Conservation (phyloP, 2,113 vertebrate species). For the Megaceryle maxima region DNA sequence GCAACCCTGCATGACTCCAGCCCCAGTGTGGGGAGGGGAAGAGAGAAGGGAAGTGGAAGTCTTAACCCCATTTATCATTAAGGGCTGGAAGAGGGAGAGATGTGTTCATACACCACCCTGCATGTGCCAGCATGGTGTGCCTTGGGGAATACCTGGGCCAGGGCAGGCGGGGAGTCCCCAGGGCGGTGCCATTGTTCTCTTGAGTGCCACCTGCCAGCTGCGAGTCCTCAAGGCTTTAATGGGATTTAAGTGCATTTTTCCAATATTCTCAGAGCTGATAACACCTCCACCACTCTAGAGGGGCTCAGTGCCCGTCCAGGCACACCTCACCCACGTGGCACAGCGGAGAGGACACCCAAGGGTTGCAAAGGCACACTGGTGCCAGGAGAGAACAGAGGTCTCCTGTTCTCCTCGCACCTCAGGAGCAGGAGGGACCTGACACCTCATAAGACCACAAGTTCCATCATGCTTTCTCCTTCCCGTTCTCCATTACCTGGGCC, state of each 20-base stretch:
- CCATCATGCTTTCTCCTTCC: not conserved
- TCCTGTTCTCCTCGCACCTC: not conserved
- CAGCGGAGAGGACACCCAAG: not conserved
- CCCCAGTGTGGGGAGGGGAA: not conserved
- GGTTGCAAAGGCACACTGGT: not conserved
- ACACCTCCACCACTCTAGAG: not conserved
- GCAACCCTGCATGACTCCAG: accelerated
- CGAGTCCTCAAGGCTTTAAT: not conserved
- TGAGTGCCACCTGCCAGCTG: not conserved
- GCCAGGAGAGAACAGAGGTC: not conserved
- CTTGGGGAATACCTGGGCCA: not conserved
- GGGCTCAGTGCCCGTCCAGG: accelerated
- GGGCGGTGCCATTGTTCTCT: not conserved
- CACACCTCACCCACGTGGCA: not conserved
- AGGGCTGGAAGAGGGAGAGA: not conserved
- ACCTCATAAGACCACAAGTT: not conserved
- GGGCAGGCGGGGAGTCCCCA: not conserved
- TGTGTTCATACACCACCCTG: not conserved
- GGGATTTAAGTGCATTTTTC: constrained; percentile 4
- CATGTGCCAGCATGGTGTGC: not conserved
- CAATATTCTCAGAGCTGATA: not conserved
- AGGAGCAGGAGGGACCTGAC: not conserved
- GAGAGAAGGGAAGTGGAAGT: not conserved
- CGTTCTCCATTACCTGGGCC: not conserved
- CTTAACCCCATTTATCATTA: not conserved